phyloP scores from a whole-genome alignment of 2,113 vertebrate species.

The Esox niger region DNA sequence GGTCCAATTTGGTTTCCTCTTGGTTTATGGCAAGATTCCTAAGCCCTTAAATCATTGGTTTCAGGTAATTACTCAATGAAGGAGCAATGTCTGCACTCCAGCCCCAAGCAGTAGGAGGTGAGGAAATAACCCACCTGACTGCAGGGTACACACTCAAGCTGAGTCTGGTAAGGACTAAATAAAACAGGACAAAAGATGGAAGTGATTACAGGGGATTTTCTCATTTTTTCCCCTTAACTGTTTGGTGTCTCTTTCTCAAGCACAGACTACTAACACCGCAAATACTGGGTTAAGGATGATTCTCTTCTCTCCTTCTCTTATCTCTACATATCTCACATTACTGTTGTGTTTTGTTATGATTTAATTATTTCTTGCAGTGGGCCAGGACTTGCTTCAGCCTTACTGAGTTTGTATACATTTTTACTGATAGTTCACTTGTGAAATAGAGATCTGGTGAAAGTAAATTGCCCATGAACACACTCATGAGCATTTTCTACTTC shows the following conservation, averaged over 20 bases:
- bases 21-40: constrained; percentile 45
- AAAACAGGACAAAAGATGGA: no score
- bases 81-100: not conserved
- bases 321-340: not conserved
- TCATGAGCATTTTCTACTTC: not conserved
- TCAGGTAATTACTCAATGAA: constrained; percentile 30
- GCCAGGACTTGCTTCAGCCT: not conserved
- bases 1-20: constrained; percentile 26
- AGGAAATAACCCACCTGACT: not conserved
- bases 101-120: not conserved
- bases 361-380: constrained; percentile 1
- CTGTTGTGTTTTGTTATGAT: not conserved
- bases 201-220: no score
- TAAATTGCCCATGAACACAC: not conserved
- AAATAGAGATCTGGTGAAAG: not conserved
- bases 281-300: no score
- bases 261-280: no score
- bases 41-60: constrained; percentile 39
- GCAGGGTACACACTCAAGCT: not conserved
- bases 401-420: constrained; percentile 2
- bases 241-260: not conserved
- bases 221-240: no score
- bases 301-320: not conserved
- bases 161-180: no score
- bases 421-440: not conserved